Conservation (phyloP, 2,113 vertebrate species). For the Pangasianodon hypophthalmus region DNA sequence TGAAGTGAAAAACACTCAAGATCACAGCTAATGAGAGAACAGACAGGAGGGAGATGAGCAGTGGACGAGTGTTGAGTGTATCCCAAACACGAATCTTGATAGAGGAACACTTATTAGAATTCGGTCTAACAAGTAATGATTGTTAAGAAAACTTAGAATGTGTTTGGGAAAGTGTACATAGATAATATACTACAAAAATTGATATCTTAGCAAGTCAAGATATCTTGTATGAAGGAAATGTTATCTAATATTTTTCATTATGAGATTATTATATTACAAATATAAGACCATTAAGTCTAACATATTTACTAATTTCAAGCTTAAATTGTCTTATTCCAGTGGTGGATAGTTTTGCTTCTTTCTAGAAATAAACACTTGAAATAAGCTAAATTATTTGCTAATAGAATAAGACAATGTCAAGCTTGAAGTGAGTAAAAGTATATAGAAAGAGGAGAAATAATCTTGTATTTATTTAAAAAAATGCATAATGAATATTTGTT, state of each 20-base stretch:
- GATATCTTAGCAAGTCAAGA: neutral
- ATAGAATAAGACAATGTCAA: too few species aligned
- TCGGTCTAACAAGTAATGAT: neutral
- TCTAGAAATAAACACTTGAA: too few species aligned
- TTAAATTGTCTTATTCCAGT: too few species aligned
- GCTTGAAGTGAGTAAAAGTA: neutral
- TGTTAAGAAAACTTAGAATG: neutral
- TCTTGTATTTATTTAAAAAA: neutral
- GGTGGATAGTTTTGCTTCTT: too few species aligned
- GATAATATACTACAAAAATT: neutral
- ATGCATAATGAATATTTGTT: too few species aligned
- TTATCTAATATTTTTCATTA: neutral
- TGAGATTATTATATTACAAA: too few species aligned
- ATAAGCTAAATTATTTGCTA: too few species aligned
- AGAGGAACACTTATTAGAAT: neutral
- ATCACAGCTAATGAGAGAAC: neutral
- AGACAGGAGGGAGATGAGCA: neutral
- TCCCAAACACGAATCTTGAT: neutral
- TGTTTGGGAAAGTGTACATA: neutral
- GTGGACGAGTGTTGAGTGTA: neutral
- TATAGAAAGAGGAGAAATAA: neutral
- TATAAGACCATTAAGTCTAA: too few species aligned
- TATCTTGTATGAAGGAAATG: neutral
- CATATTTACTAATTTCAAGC: too few species aligned
- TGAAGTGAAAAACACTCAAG: neutral